Conservation (phyloP, 2,888 invertebrate species). For the Rambutsinella grinnellia region DNA sequence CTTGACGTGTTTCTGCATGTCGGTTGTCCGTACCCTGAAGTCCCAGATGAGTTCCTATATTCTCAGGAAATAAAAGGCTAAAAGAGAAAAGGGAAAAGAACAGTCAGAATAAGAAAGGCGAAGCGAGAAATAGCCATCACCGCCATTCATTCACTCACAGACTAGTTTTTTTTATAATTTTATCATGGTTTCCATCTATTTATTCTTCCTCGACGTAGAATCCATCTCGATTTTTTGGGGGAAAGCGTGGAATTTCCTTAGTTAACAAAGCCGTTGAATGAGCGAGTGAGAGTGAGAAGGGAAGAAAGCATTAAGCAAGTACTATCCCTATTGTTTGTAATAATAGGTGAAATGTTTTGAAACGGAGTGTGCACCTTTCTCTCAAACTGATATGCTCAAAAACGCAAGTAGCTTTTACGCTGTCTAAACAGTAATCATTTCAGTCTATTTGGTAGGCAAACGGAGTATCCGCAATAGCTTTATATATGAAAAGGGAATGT, state of each 20-base stretch:
- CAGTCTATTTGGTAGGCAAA: neutral
- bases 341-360: slow-evolving; percentile 10
- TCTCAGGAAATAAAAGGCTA: slow-evolving; percentile 27
- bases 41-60: slow-evolving; percentile 46
- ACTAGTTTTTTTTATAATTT: slow-evolving; percentile 19
- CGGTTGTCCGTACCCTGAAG: slow-evolving; percentile 40
- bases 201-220: neutral
- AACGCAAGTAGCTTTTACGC: slow-evolving; percentile 1
- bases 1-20: slow-evolving; percentile 43
- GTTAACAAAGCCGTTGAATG: neutral
- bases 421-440: slow-evolving; percentile 21
- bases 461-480: too few species aligned
- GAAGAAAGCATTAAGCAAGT: neutral
- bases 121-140: slow-evolving; percentile 38
- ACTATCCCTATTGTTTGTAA: neutral
- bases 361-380: too few species aligned
- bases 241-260: neutral
- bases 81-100: neutral
- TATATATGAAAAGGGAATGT: too few species aligned
- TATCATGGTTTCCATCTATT: slow-evolving; percentile 12
- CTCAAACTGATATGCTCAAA: neutral
- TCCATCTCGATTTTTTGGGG: neutral
- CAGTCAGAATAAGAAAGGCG: slow-evolving; percentile 16
- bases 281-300: slow-evolving; percentile 7
- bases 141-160: slow-evolving; percentile 29